These are phyloP conservation scores for Drosophila parthenogenetica DNA, from an alignment of 2,888 invertebrate species.

Conservation along the genomic window DNA sequence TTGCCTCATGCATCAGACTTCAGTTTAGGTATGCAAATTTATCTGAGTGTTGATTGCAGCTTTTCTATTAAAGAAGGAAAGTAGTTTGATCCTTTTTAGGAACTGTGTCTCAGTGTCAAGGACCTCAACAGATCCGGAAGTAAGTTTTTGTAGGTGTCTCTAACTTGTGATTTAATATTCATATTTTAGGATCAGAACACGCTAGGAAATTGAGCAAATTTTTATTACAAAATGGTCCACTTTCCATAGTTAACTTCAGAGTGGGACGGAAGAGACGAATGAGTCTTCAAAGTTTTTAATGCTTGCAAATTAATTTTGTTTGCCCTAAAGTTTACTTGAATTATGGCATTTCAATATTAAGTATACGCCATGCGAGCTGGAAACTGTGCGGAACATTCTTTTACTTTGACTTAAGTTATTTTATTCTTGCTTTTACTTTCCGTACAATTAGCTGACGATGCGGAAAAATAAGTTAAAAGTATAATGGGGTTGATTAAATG, in stretches of 20 bases:
- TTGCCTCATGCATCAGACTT: constrained; percentile 46
- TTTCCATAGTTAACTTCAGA: constrained; percentile 46
- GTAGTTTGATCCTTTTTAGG: constrained; percentile 1
- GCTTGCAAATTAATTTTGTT: constrained; percentile 73
- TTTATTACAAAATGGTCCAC: constrained; percentile 35
- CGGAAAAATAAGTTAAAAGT: constrained; percentile 51
- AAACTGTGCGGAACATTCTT: constrained; percentile 18
- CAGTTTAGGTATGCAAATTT: constrained; percentile 73
- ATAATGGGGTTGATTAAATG: constrained; percentile 77
- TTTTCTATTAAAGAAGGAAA: constrained; percentile 22
- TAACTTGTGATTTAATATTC: constrained; percentile 55
- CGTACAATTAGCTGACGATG: constrained; percentile 59
- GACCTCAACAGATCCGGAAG: constrained; percentile 11
- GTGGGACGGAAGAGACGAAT: constrained; percentile 2
- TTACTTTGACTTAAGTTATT: constrained; percentile 37
- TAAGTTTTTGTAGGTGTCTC: constrained; percentile 27
- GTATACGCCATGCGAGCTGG: constrained; percentile 59
- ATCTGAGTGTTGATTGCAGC: constrained; percentile 77
- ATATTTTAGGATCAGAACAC: constrained; percentile 39
- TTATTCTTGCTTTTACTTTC: not conserved
- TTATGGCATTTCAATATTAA: constrained; percentile 72
- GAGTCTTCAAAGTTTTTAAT: constrained; percentile 62
- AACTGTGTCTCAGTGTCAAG: constrained; percentile 51
- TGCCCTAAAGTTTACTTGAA: constrained; percentile 53
- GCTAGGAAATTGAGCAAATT: constrained; percentile 58